Evolutionary conservation across 2,113 vertebrate genomes (phyloP).

Genomic region (Dromaius novaehollandiae): DNA sequence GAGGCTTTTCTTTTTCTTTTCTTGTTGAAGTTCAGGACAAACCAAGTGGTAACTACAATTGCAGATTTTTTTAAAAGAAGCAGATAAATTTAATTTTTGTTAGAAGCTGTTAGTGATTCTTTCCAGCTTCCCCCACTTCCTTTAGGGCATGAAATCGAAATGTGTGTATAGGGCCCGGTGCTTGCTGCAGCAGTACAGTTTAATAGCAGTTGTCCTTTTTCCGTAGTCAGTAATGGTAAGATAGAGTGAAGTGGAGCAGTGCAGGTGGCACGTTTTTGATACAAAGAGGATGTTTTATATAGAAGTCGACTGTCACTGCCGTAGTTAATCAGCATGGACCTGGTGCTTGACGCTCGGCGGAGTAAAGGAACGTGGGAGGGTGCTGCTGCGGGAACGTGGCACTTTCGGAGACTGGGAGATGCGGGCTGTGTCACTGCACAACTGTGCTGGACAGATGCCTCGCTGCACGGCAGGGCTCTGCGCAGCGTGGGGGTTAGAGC

Average conservation of each 20-base stretch:
- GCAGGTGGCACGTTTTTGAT: constrained; percentile 1
- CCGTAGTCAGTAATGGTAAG: background rate
- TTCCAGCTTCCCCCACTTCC: background rate
- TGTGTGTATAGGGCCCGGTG: constrained; percentile 22
- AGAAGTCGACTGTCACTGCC: background rate
- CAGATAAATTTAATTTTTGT: constrained; percentile 48
- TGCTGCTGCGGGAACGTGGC: background rate
- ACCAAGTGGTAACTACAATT: background rate
- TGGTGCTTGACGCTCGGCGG: background rate
- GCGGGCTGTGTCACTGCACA: background rate
- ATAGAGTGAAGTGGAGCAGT: background rate
- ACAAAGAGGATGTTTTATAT: constrained; percentile 46
- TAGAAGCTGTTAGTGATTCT: constrained; percentile 36
- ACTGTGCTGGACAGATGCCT: background rate
- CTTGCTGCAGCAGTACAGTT: background rate
- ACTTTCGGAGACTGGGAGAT: background rate
- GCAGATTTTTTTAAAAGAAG: background rate
- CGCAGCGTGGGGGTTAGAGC: background rate
- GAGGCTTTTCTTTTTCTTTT: background rate
- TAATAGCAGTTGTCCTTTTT: background rate
- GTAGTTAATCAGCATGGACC: background rate
- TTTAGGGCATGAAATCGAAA: constrained; percentile 63
- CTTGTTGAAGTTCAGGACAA: background rate
- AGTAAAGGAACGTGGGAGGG: background rate
- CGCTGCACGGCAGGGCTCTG: background rate